A percentile compares a stretch with the other conserved stretches of the same genome.
Conservation (phyloP, 1,140 invertebrate genomes). For the Bacillus rossius region DNA sequence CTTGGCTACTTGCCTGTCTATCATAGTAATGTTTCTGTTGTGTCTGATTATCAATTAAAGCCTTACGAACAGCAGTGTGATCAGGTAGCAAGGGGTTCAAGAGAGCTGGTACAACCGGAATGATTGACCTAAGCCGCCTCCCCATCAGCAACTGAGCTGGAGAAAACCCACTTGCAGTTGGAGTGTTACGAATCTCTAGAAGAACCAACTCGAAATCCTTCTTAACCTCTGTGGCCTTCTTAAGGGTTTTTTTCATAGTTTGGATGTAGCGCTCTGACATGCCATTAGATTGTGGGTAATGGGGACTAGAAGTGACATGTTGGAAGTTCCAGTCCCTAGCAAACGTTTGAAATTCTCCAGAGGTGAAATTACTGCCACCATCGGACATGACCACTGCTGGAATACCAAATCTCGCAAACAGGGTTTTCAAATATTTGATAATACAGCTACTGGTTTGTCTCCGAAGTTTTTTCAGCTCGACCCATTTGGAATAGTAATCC, state of each 20-base stretch:
- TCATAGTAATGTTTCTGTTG: too few species aligned
- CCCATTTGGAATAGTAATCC: slow-evolving; percentile 36
- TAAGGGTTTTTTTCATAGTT: slow-evolving; percentile 33
- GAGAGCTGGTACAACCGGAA: too few species aligned
- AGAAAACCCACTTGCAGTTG: too few species aligned
- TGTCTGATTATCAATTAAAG: too few species aligned
- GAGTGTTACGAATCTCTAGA: too few species aligned
- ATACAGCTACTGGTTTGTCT: slow-evolving; percentile 12
- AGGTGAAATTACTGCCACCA: slow-evolving; percentile 38
- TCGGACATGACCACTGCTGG: slow-evolving; percentile 35
- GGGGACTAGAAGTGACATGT: slow-evolving; percentile 35
- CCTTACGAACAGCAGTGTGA: too few species aligned
- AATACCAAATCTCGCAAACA: slow-evolving; percentile 34
- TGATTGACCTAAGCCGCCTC: too few species aligned
- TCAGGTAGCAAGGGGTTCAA: too few species aligned
- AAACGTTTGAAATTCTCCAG: slow-evolving; percentile 38
- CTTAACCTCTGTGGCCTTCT: slow-evolving; percentile 21
- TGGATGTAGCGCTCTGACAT: slow-evolving; percentile 36
- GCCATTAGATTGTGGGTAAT: slow-evolving; percentile 38
- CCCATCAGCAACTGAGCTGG: too few species aligned
- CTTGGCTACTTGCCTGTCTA: too few species aligned
- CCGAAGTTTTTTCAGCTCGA: slow-evolving; percentile 24
- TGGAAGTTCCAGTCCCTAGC: slow-evolving; percentile 36
- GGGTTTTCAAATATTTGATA: slow-evolving; percentile 23
- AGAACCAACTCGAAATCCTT: slow-evolving; percentile 5